Evolutionary conservation across 2,888 invertebrate genomes (phyloP).

Genomic region (Drosophila leonis): DNA sequence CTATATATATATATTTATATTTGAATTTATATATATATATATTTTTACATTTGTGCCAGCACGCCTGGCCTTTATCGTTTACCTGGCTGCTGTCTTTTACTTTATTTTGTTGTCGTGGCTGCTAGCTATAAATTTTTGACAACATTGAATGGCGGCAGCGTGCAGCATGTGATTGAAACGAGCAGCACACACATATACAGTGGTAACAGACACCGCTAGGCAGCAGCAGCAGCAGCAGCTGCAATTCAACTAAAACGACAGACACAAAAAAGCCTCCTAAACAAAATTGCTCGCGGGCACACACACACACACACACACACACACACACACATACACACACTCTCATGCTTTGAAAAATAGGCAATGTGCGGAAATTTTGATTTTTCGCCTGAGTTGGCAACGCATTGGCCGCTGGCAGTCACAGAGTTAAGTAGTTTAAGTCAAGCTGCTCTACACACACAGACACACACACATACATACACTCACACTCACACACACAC

Average conservation of each 20-base stretch:
- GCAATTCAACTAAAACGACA: slow-evolving; percentile 50
- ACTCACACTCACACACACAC: slow-evolving; percentile 6
- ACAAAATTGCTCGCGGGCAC: slow-evolving; percentile 48
- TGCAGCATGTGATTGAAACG: slow-evolving; percentile 71
- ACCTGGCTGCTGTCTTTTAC: slow-evolving; percentile 22
- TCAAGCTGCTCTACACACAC: slow-evolving; percentile 31
- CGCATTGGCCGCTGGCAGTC: slow-evolving; percentile 36
- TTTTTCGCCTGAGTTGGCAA: slow-evolving; percentile 76
- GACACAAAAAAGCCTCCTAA: slow-evolving; percentile 28
- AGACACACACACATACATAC: background rate
- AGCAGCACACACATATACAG: slow-evolving; percentile 27
- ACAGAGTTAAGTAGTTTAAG: slow-evolving; percentile 64
- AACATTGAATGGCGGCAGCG: slow-evolving; percentile 60
- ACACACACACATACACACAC: slow-evolving; percentile 13
- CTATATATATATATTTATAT: slow-evolving; percentile 18
- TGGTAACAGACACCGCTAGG: slow-evolving; percentile 63
- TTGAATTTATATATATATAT: slow-evolving; percentile 18
- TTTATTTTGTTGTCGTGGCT: slow-evolving; percentile 16
- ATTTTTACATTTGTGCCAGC: slow-evolving; percentile 10
- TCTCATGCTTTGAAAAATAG: slow-evolving; percentile 63
- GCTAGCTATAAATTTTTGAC: slow-evolving; percentile 72
- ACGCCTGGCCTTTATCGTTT: slow-evolving; percentile 46
- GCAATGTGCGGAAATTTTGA: slow-evolving; percentile 80
- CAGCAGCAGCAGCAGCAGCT: slow-evolving; percentile 20
- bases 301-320: background rate